A percentile compares a stretch with the other conserved stretches of the same genome.
Conservation (phyloP, 2,888 invertebrate genomes). For the Drosophila ochracea region DNA sequence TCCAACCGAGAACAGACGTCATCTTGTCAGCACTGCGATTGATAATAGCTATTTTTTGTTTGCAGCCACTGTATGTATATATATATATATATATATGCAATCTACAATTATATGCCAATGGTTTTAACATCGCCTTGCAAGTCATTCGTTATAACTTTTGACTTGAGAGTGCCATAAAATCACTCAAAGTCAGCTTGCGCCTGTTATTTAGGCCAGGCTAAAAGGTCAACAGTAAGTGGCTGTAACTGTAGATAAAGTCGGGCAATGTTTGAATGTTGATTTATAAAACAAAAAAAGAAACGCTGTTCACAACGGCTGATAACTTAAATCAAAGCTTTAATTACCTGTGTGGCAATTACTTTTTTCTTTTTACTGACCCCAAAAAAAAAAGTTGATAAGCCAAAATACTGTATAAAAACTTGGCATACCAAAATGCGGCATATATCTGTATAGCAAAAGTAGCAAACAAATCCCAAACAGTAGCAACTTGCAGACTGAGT, state of each 20-base stretch:
- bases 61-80: not conserved
- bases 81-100: slow-evolving; percentile 11
- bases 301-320: slow-evolving; percentile 10
- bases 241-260: slow-evolving; percentile 2
- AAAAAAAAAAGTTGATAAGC: slow-evolving; percentile 25
- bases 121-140: slow-evolving; percentile 10
- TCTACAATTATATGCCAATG: slow-evolving; percentile 34
- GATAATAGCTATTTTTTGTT: not conserved
- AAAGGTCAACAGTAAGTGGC: slow-evolving; percentile 62
- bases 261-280: not conserved
- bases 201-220: slow-evolving; percentile 53
- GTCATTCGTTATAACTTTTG: slow-evolving; percentile 17
- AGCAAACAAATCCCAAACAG: not conserved
- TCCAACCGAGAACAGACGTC: not conserved
- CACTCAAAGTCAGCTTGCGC: slow-evolving; percentile 22
- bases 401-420: not conserved
- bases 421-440: not conserved
- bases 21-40: not conserved
- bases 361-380: not conserved
- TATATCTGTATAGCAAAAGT: not conserved
- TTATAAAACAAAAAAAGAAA: not conserved
- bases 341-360: slow-evolving; percentile 3
- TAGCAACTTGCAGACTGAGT: not conserved
- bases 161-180: slow-evolving; percentile 18
- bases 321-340: not conserved